Base-by-base conservation (phyloP, 2,888 invertebrate species). In the Tanaodytes sp. region DNA sequence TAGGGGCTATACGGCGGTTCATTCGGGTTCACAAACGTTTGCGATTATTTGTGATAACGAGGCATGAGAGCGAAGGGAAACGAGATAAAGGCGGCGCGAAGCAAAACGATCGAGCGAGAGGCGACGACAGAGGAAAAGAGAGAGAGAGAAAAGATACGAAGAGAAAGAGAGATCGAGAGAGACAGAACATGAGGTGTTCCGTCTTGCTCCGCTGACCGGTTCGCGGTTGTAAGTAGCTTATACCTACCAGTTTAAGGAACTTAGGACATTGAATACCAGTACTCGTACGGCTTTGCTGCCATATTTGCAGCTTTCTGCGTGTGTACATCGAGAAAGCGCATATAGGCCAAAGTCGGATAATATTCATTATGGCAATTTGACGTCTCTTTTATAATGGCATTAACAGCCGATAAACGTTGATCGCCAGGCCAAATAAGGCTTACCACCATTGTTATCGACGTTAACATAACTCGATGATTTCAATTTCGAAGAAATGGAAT, bases 251-350 rank as follows among this genome's bases (percentile, higher is more conserved):
- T 71, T 71, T 66, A 62, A 71, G 58, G 49, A 62, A 61, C 64
- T 64, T 61, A 54, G 70, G 65, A 66, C 70, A 71, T 63, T 45
- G 66, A 66, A 66, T 66, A 58, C 65, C 58, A 45, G 66, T 58
- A 71, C 42, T 71, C 65, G 46, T 66, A 71, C 46, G 71, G 62
- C 71, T 71, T 71, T 66, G 36, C 66, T 54, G 62, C 59, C 71
- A 71, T 71, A 61, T 71, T 71, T 64, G 52, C 57, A 63, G 49
- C 57, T 71, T 71, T 63, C 58, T 42, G 46, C 23, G 12, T 16
- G 54, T 46, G 36, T n/a, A 9, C 27, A 33, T 45, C 46, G n/a
- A 36, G 46, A 43, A 45, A 16, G 12, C n/a, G 16, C 59, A 59
- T 59, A 37, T 69, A 64, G 59, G 59, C 55, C 63, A 69, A 64